Evolutionary conservation across 64 coral and sea anemone species (phyloP), one percentile per base, ranked within the genome.

Genomic region (Montipora sp.): DNA sequence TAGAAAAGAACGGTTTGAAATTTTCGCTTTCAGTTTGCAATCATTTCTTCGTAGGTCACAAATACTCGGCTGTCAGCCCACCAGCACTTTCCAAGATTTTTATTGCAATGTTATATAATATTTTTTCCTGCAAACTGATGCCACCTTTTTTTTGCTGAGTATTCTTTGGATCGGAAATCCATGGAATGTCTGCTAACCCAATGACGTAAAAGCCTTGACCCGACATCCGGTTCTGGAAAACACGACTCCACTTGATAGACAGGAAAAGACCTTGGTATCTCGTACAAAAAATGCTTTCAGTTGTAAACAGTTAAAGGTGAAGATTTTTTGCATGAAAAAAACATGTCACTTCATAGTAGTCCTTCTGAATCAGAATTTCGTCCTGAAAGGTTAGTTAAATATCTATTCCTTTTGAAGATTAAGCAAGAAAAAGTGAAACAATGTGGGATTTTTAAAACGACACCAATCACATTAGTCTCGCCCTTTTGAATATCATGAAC

Each of bases 171-270:
- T 46, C 46, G 75, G 46, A 77, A 77, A 77, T 50, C 10, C 49
- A 48, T 49, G 75, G 75, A 77, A 77, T 77, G 75, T 77, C 45
- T 77, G 15, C 14, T 77, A 71, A 71, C 45, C 45, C 45, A 48
- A 16, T 12, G 7, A 16, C 45, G 45, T 48, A 49, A 48, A 48
- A 77, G 13, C 9, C 13, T 4, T 77, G 75, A 77, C 75, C 75
- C 16, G 15, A 11, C 7, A 2, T 77, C 75, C 75, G 75, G 75
- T 77, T 77, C 75, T 77, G 75, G 75, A 77, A 77, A 48, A 48
- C 45, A 49, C 75, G 10, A 19, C 10, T 46, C 10, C 1, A 18
- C 45, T 18, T 77, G 8, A 77, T 50, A 77, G 75, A 77, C 46
- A 48, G 75, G 5, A 77, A 77, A 77, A 50, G 68, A 5, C 21